Evolutionary conservation across 2,888 invertebrate species (phyloP).

Genomic region (Volucella zonaria): DNA sequence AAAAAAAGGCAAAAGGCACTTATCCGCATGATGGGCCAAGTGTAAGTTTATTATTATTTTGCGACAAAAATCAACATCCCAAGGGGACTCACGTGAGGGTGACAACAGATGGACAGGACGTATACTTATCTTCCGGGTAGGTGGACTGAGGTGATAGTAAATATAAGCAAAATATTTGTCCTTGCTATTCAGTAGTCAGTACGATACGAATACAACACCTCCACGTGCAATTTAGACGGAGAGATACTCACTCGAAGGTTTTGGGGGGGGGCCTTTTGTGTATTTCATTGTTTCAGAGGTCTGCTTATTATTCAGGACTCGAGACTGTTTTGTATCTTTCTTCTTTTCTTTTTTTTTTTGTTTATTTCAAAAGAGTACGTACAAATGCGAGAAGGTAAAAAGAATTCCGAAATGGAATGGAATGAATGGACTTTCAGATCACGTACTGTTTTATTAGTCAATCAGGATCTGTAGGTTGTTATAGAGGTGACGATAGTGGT

Average conservation of each 20-base stretch:
- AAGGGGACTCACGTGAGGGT: constrained; percentile 62
- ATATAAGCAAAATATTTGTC: constrained; percentile 50
- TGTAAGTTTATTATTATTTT: constrained; percentile 74
- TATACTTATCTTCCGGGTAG: constrained; percentile 5
- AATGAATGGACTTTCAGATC: constrained; percentile 75
- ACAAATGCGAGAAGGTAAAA: constrained; percentile 44
- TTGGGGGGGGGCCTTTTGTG: background rate
- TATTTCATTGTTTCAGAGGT: constrained; percentile 60
- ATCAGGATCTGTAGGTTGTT: constrained; percentile 77
- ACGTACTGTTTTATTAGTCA: constrained; percentile 81
- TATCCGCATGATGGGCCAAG: constrained; percentile 71
- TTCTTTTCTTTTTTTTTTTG: no score
- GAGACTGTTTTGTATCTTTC: constrained; percentile 13
- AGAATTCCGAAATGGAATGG: constrained; percentile 12
- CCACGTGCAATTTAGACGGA: constrained; percentile 18
- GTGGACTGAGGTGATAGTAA: constrained; percentile 41
- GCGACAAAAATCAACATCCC: constrained; percentile 74
- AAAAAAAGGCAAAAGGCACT: constrained; percentile 63
- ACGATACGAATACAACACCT: constrained; percentile 54
- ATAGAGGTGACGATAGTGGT: constrained; percentile 64
- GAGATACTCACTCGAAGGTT: background rate
- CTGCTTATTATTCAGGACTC: constrained; percentile 66
- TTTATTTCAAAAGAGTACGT: background rate
- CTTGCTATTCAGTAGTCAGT: constrained; percentile 17
- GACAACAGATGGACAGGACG: constrained; percentile 67